These are phyloP conservation scores for Synaphobranchus kaupii DNA, from an alignment of 2,797 vertebrate species.

Conservation along the genomic window DNA sequence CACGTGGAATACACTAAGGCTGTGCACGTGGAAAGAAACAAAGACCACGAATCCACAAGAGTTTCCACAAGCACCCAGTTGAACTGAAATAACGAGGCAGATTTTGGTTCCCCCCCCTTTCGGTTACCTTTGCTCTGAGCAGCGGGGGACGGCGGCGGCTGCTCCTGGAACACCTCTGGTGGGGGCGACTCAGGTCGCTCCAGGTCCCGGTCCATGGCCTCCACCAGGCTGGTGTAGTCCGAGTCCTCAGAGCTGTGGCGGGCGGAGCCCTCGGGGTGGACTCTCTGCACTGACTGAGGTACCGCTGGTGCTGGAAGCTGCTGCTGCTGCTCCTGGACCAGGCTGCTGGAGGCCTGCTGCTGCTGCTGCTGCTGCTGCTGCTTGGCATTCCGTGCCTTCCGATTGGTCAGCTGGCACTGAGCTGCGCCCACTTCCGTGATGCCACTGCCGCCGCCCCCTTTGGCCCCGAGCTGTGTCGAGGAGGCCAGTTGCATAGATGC, in stretches of 20 bases:
- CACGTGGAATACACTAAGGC: too few relatives aligned
- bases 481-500: constrained; percentile 72
- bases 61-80: background rate
- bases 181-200: constrained; percentile 83
- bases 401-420: constrained; percentile 74
- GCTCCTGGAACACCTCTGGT: constrained; percentile 82
- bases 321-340: constrained; percentile 73
- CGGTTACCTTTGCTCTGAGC: constrained; percentile 88
- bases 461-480: constrained; percentile 70
- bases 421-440: constrained; percentile 54
- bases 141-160: constrained; percentile 75
- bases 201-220: constrained; percentile 95
- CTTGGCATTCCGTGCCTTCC: constrained; percentile 73
- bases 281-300: constrained; percentile 50
- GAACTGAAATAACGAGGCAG: background rate
- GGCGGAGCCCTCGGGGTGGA: constrained; percentile 63
- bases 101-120: background rate
- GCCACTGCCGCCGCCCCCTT: constrained; percentile 75
- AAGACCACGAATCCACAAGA: background rate
- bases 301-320: constrained; percentile 60
- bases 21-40: background rate
- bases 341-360: constrained; percentile 56
- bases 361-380: constrained; percentile 46
- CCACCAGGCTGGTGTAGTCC: constrained; percentile 85
- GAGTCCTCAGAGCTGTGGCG: constrained; percentile 83